Percentiles rank a stretch among this genome's conserved stretches.
Conservation (phyloP, 2,888 invertebrate genomes). For the Amphipoea oculea region DNA sequence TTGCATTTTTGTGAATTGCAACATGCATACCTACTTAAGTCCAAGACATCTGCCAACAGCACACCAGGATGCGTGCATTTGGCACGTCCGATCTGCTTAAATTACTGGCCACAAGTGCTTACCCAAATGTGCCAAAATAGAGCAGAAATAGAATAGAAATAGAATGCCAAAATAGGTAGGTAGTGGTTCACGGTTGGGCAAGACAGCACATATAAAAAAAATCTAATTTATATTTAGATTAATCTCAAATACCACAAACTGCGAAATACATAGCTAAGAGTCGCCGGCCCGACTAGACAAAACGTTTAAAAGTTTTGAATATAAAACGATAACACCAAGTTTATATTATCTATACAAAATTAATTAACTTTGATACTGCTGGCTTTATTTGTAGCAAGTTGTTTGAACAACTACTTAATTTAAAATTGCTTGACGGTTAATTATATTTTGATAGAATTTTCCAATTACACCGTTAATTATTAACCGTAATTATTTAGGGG, state of each 20-base stretch:
- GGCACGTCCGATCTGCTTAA: not conserved
- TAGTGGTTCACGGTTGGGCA: not conserved
- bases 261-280: not conserved
- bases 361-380: slow-evolving; percentile 27
- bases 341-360: slow-evolving; percentile 11
- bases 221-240: slow-evolving; percentile 31
- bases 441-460: slow-evolving; percentile 19
- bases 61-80: not conserved
- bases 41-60: not conserved
- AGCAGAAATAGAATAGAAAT: no score
- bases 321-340: slow-evolving; percentile 19
- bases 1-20: not conserved
- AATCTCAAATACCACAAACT: not conserved
- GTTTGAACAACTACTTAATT: slow-evolving; percentile 21
- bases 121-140: not conserved
- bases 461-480: not conserved
- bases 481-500: no score
- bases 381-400: slow-evolving; percentile 3
- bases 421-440: slow-evolving; percentile 8
- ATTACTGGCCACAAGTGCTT: not conserved
- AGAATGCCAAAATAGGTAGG: no score
- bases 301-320: slow-evolving; percentile 11
- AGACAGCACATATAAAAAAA: not conserved
- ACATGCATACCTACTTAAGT: not conserved
- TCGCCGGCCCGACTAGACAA: slow-evolving; percentile 35